These are phyloP conservation scores for Gandaritis pyraliata DNA, from an alignment of 2,888 invertebrate genomes.

Conservation along the genomic window DNA sequence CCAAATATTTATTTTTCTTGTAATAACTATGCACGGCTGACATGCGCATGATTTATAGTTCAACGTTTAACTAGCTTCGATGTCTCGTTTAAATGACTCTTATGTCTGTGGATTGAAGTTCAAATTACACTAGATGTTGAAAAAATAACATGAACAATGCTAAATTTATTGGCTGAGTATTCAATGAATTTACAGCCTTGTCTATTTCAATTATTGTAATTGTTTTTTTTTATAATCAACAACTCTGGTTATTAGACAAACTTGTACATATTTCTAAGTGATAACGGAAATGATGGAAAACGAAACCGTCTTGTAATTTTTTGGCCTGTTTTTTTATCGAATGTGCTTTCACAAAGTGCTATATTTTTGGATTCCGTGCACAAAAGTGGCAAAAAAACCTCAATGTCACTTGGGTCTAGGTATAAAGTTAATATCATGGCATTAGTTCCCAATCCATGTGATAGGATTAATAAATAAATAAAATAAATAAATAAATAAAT, in stretches of 20 bases:
- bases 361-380: too few species aligned
- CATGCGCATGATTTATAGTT: constrained; percentile 15
- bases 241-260: constrained; percentile 21
- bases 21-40: constrained; percentile 5
- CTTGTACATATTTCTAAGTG: constrained; percentile 15
- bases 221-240: constrained; percentile 6
- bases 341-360: too few species aligned
- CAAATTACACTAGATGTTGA: constrained; percentile 3
- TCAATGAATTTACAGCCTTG: constrained; percentile 31
- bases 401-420: too few species aligned
- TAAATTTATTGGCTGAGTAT: constrained; percentile 22
- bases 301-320: too few species aligned
- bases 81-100: not conserved
- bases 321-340: too few species aligned
- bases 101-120: constrained; percentile 16
- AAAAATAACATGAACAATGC: constrained; percentile 19
- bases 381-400: too few species aligned
- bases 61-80: not conserved
- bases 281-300: not conserved
- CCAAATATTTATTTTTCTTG: too few species aligned
- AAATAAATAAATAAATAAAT: too few species aligned
- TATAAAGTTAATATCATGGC: too few species aligned
- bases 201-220: constrained; percentile 28
- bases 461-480: too few species aligned
- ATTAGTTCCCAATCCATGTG: too few species aligned